A percentile compares a stretch with the other conserved stretches of the same genome.
phyloP scores from a whole-genome alignment of 2,113 vertebrate species.

The Athene noctua region DNA sequence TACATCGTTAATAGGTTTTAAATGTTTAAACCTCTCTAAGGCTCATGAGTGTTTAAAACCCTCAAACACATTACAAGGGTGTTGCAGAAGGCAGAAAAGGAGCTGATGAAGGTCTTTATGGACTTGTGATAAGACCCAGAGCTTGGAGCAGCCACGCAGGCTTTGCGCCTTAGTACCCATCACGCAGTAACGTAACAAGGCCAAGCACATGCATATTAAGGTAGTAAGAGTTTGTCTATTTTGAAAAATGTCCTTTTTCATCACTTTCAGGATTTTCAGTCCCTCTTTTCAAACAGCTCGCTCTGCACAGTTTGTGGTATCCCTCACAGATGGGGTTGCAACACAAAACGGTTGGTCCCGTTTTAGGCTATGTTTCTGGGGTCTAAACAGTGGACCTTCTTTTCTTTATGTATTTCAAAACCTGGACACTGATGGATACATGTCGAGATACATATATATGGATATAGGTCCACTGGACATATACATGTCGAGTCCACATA shows the following conservation, averaged over 20 bases:
- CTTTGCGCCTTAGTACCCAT: not conserved
- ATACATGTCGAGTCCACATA: not conserved
- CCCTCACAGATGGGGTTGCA: not conserved
- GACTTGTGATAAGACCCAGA: not conserved
- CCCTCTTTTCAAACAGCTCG: not conserved
- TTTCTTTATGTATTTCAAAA: not conserved
- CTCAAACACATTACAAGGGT: not conserved
- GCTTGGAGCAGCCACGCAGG: not conserved
- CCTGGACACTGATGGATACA: not conserved
- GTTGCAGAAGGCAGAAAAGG: not conserved
- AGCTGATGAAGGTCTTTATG: not conserved
- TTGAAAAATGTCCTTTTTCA: not conserved
- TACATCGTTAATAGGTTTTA: not conserved
- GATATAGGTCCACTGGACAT: not conserved
- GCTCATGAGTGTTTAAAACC: not conserved
- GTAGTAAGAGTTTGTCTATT: not conserved
- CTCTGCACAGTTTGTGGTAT: not conserved
- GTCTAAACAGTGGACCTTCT: not conserved
- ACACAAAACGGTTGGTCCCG: not conserved
- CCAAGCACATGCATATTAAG: not conserved
- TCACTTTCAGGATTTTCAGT: not conserved
- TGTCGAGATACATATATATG: not conserved
- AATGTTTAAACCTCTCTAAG: constrained; percentile 31
- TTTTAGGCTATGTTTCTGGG: not conserved
- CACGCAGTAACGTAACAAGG: not conserved